phyloP scores from a whole-genome alignment of 2,113 vertebrate species.

The Cebus imitator region DNA sequence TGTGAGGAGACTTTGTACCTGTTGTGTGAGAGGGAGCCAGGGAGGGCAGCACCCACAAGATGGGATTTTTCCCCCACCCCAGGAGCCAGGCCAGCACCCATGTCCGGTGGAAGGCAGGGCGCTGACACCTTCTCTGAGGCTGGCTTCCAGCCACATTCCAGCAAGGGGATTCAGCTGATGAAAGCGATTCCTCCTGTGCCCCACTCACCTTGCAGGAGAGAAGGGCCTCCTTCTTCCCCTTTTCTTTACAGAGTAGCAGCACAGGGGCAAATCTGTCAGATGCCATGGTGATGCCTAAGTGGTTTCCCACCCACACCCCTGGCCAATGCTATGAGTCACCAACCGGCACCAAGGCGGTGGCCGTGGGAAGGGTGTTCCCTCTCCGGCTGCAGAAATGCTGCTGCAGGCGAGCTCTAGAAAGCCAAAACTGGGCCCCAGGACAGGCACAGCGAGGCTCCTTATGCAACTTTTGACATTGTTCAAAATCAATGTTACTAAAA shows the following conservation, averaged over 20 bases:
- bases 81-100: background rate
- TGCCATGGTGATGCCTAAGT: constrained; percentile 80
- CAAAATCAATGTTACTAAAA: constrained; percentile 51
- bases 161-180: constrained; percentile 3
- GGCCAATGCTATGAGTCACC: constrained; percentile 80
- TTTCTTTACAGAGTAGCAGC: constrained; percentile 78
- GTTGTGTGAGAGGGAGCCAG: too few species aligned
- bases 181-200: constrained; percentile 41
- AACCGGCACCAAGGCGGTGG: constrained; percentile 54
- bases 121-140: background rate
- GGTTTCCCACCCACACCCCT: constrained; percentile 82
- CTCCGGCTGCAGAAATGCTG: constrained; percentile 73
- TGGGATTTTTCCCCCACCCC: background rate
- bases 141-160: background rate
- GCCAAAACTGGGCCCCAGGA: constrained; percentile 64
- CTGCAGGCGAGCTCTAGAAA: constrained; percentile 64
- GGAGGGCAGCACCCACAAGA: background rate
- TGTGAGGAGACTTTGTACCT: background rate
- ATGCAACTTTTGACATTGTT: constrained; percentile 51
- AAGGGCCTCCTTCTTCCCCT: constrained; percentile 60
- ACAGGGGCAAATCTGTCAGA: constrained; percentile 77
- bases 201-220: constrained; percentile 48
- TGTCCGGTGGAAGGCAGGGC: background rate
- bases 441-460: constrained; percentile 39
- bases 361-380: constrained; percentile 77